Percentiles rank a stretch among this genome's conserved stretches.
Evolutionary conservation across 2,113 vertebrate species (phyloP).

Genomic region (Hydropotes inermis): DNA sequence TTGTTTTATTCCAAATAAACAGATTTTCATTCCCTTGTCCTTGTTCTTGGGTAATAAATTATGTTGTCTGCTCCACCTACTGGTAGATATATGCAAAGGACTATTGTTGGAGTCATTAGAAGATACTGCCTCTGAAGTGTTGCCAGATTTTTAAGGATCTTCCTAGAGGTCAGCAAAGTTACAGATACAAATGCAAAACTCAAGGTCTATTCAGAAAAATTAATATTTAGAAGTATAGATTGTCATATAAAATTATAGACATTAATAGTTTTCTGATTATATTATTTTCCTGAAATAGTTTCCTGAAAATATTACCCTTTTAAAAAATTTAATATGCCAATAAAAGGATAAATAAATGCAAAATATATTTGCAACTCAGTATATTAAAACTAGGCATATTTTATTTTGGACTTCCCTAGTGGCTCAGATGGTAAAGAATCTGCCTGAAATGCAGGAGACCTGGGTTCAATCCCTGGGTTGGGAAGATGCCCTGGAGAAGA

Average conservation of each 20-base stretch:
- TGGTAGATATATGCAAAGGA: constrained; percentile 59
- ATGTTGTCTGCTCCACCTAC: constrained; percentile 76
- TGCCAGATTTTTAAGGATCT: background rate
- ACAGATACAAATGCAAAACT: background rate
- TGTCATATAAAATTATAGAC: background rate
- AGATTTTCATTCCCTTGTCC: constrained; percentile 40
- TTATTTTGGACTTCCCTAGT: background rate
- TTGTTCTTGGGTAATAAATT: constrained; percentile 70
- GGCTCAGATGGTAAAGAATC: background rate
- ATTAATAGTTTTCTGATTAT: background rate
- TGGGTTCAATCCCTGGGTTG: background rate
- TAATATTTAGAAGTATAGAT: background rate
- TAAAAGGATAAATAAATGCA: background rate
- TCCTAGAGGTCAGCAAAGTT: background rate
- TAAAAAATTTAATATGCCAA: background rate
- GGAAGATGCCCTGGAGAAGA: background rate
- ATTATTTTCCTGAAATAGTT: background rate
- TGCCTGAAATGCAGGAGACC: background rate
- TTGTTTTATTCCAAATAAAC: constrained; percentile 66
- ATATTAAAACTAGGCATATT: background rate
- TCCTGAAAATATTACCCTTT: background rate
- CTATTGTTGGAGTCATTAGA: background rate
- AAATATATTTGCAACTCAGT: background rate
- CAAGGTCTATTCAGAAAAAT: background rate
- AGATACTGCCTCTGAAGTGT: background rate